Evolutionary conservation across 2,888 invertebrate genomes (phyloP).

Genomic region (Alsophila aescularia): DNA sequence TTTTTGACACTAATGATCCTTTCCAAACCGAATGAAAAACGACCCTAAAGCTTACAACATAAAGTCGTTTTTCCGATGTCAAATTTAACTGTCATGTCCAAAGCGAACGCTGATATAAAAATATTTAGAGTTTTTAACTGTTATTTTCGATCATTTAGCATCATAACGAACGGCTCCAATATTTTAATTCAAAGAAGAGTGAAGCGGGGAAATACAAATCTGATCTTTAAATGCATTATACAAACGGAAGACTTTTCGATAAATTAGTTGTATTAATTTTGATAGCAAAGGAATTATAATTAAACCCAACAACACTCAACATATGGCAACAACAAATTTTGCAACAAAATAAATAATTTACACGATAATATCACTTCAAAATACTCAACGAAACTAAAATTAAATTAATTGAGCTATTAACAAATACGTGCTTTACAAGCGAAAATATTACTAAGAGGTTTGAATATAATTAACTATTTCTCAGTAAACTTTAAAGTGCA

Average conservation of each 20-base stretch:
- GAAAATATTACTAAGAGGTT: too few species aligned
- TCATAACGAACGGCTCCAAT: background rate
- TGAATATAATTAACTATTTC: too few species aligned
- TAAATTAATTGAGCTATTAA: slow-evolving; percentile 26
- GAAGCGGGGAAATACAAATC: background rate
- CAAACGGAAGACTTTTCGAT: slow-evolving; percentile 7
- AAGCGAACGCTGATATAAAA: too few species aligned
- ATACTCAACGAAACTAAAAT: slow-evolving; percentile 17
- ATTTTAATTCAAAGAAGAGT: background rate
- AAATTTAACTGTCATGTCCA: too few species aligned
- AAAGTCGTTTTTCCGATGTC: too few species aligned
- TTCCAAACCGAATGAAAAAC: too few species aligned
- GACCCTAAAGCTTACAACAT: too few species aligned
- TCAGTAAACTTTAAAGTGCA: too few species aligned
- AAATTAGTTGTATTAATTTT: background rate
- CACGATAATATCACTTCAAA: slow-evolving; percentile 31
- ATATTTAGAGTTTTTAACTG: too few species aligned
- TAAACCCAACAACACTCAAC: background rate
- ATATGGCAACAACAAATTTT: slow-evolving; percentile 15
- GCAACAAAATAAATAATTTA: slow-evolving; percentile 10
- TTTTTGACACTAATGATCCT: too few species aligned
- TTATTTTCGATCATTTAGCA: too few species aligned
- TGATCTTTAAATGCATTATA: slow-evolving; percentile 21
- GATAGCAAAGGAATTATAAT: background rate
- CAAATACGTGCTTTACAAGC: slow-evolving; percentile 17